phyloP scores from a whole-genome alignment of 2,113 vertebrate genomes.

The Proteles cristata region DNA sequence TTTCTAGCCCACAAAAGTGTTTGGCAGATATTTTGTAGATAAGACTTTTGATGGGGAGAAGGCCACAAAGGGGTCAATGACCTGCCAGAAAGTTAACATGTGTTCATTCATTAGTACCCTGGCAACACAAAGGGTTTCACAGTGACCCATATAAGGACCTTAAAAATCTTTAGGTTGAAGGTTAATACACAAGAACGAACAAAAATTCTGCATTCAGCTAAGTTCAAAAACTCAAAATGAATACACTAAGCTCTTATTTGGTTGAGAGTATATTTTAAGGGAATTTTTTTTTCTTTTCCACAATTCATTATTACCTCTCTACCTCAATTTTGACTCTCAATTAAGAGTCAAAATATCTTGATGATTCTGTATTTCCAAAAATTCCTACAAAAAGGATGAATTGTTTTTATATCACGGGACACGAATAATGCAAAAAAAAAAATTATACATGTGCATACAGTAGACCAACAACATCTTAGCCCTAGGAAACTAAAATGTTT shows the following conservation, averaged over 20 bases:
- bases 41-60: not conserved
- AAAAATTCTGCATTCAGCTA: conserved; percentile 45
- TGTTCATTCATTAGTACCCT: not conserved
- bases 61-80: not conserved
- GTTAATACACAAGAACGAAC: not conserved
- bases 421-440: conserved; percentile 59
- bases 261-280: not conserved
- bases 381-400: conserved; percentile 24
- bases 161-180: not conserved
- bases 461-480: conserved; percentile 1
- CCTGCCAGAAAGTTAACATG: not conserved
- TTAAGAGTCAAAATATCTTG: not conserved
- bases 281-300: not conserved
- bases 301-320: conserved; percentile 30
- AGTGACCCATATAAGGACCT: not conserved
- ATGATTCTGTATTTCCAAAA: conserved; percentile 52
- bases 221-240: conserved; percentile 3
- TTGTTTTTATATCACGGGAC: conserved; percentile 23
- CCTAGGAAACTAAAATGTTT: conserved; percentile 59
- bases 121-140: conserved; percentile 33
- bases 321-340: not conserved
- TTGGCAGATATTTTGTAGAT: not conserved
- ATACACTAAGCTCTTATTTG: conserved; percentile 10
- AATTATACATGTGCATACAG: conserved; percentile 42
- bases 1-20: not conserved